A percentile compares a stretch with the other conserved stretches of the same genome.
These are phyloP conservation scores for Apocheima hispidaria DNA, from an alignment of 2,888 invertebrate genomes.

Conservation along the genomic window DNA sequence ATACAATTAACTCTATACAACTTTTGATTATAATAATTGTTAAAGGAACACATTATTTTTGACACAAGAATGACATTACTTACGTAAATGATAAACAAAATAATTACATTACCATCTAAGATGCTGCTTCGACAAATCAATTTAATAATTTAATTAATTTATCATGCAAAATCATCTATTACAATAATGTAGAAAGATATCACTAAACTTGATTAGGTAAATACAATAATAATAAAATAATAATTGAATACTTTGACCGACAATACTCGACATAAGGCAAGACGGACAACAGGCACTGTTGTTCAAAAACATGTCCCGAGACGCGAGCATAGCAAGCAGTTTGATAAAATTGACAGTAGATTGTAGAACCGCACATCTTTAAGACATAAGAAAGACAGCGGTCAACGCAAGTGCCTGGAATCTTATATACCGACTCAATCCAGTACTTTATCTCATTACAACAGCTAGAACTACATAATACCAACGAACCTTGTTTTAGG, in stretches of 20 bases:
- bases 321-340: slow-evolving; percentile 25
- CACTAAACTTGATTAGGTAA: slow-evolving; percentile 12
- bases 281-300: slow-evolving; percentile 18
- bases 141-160: slow-evolving; percentile 2
- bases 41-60: slow-evolving; percentile 54
- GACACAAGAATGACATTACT: slow-evolving; percentile 47
- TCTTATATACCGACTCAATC: slow-evolving; percentile 34
- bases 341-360: slow-evolving; percentile 28
- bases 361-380: slow-evolving; percentile 41
- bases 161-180: slow-evolving; percentile 20
- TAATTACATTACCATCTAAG: slow-evolving; percentile 1
- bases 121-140: neutral
- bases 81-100: slow-evolving; percentile 1
- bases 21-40: slow-evolving; percentile 14
- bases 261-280: slow-evolving; percentile 29
- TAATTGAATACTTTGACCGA: slow-evolving; percentile 44
- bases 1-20: slow-evolving; percentile 43
- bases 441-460: slow-evolving; percentile 32
- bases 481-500: slow-evolving; percentile 6
- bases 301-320: slow-evolving; percentile 34
- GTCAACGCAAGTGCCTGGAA: slow-evolving; percentile 30
- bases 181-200: slow-evolving; percentile 38
- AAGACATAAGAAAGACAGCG: slow-evolving; percentile 43
- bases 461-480: neutral
- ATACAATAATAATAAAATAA: slow-evolving; percentile 47